A percentile compares a stretch with the other conserved stretches of the same genome.
Evolutionary conservation across 2,797 vertebrate genomes (phyloP).

Genomic region (Sebastiscus albofasciatus): DNA sequence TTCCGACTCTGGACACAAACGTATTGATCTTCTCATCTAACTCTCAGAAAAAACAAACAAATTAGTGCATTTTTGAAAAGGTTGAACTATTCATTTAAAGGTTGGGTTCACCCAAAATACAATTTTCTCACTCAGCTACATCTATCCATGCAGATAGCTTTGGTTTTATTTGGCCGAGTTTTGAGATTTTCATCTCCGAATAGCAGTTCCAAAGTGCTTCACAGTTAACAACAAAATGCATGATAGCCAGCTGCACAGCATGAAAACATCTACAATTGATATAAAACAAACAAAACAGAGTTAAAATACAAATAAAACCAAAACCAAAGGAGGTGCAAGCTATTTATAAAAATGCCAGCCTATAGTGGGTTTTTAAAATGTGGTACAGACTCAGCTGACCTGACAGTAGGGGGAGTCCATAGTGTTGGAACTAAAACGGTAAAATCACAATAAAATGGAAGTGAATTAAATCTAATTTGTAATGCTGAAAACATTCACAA

Average conservation of each 20-base stretch:
- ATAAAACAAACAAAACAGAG: too few species aligned
- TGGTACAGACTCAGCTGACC: too few species aligned
- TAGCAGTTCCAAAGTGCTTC: too few species aligned
- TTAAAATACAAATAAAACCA: too few species aligned
- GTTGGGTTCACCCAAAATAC: not conserved
- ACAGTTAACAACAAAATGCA: too few species aligned
- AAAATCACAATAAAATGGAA: not conserved
- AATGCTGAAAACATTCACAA: not conserved
- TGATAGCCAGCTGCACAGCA: too few species aligned
- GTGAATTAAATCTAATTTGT: not conserved
- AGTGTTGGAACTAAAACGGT: too few species aligned
- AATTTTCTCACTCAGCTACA: not conserved
- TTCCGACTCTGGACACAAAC: not conserved
- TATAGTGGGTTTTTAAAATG: too few species aligned
- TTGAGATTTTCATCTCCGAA: not conserved
- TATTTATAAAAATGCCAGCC: too few species aligned
- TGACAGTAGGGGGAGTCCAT: too few species aligned
- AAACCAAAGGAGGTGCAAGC: too few species aligned
- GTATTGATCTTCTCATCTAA: not conserved
- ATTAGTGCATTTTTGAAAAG: not conserved
- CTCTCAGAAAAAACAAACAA: not conserved
- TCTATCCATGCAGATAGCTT: not conserved
- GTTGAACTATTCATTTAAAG: not conserved
- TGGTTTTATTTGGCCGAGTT: not conserved
- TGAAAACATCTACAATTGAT: too few species aligned